A percentile compares a stretch with the other conserved stretches of the same genome.
Evolutionary conservation across 2,797 vertebrate genomes (phyloP).

Genomic region (Etheostoma nigrum): DNA sequence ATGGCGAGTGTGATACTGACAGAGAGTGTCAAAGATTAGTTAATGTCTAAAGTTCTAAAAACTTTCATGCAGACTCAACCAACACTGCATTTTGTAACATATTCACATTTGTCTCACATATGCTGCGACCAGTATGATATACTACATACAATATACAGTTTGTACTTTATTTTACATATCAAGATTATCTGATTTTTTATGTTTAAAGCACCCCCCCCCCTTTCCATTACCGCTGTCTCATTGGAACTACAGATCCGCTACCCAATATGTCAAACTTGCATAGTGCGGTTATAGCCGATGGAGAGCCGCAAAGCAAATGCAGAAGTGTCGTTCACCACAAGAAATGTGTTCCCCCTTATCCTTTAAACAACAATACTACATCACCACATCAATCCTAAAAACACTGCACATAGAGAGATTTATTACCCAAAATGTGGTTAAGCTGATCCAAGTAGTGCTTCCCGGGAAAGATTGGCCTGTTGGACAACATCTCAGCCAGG

Average conservation of each 20-base stretch:
- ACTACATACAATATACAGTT: neutral
- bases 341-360: too few species aligned
- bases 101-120: neutral
- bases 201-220: too few species aligned
- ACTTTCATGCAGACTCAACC: neutral
- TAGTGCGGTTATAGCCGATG: too few species aligned
- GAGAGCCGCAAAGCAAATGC: too few species aligned
- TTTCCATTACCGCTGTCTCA: too few species aligned
- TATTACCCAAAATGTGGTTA: conserved; percentile 91
- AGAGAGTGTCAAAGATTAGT: conserved; percentile 1
- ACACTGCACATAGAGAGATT: neutral
- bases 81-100: neutral
- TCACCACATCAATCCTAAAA: neutral
- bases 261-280: too few species aligned
- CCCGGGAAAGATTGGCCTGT: conserved; percentile 92
- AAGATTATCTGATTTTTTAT: neutral
- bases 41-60: conserved; percentile 12
- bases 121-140: neutral
- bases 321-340: too few species aligned
- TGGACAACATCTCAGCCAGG: conserved; percentile 94
- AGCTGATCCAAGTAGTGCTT: conserved; percentile 95
- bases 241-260: too few species aligned
- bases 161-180: neutral
- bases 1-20: neutral
- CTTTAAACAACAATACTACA: neutral